phyloP scores from a whole-genome alignment of 1,140 invertebrate genomes.

The Drosophila quadrilineata region DNA sequence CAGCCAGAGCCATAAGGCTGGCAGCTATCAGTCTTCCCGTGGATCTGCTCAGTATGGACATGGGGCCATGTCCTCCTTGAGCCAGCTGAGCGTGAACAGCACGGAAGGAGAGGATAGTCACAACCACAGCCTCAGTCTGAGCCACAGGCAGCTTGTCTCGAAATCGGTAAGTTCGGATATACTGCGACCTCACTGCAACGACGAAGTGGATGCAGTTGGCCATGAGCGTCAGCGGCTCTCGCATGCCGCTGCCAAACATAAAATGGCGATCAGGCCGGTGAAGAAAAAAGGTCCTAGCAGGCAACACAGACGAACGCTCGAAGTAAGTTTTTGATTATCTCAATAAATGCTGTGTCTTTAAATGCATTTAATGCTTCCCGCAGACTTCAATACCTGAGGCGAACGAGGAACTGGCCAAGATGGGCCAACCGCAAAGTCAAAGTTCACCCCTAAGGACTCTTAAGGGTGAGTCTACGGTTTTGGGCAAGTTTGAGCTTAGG shows the following conservation, averaged over 20 bases:
- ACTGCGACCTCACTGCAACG: conserved; percentile 45
- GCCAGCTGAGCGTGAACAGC: conserved; percentile 70
- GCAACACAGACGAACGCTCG: conserved; percentile 84
- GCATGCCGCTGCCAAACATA: conserved; percentile 89
- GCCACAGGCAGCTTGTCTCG: conserved; percentile 34
- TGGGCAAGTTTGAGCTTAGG: neutral
- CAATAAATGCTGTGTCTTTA: neutral
- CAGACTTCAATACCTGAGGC: conserved; percentile 87
- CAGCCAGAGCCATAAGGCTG: conserved; percentile 19
- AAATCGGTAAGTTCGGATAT: conserved; percentile 58
- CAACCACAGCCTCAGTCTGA: too few species aligned
- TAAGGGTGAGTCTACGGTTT: conserved; percentile 50
- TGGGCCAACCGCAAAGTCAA: conserved; percentile 13
- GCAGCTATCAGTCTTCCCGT: conserved; percentile 1
- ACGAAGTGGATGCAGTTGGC: conserved; percentile 67
- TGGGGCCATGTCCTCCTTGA: conserved; percentile 75
- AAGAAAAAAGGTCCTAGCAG: conserved; percentile 87
- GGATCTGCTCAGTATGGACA: neutral
- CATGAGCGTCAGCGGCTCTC: conserved; percentile 84
- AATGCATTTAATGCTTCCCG: conserved; percentile 46
- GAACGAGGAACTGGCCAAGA: conserved; percentile 84
- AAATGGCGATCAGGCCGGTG: conserved; percentile 89
- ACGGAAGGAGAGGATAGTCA: conserved; percentile 63
- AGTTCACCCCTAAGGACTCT: conserved; percentile 80
- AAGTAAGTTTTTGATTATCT: conserved; percentile 74